Conservation (phyloP, 2,797 vertebrate species). For the Phoebastria nigripes region DNA sequence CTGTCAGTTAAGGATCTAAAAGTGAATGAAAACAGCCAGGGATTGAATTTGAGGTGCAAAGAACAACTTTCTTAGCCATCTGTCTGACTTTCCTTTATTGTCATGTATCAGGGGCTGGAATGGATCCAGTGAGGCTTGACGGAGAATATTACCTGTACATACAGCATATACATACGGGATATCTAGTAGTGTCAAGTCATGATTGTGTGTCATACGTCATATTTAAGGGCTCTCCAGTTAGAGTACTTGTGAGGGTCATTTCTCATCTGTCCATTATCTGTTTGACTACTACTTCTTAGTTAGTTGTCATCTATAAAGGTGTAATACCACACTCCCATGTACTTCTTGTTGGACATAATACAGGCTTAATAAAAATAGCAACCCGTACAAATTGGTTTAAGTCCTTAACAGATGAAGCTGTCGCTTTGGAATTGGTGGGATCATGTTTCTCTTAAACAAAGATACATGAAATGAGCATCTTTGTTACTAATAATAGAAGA, state of each 20-base stretch:
- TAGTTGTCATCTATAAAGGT: not conserved
- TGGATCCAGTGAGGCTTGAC: not conserved
- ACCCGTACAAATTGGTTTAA: not conserved
- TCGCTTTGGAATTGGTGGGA: constrained; percentile 10
- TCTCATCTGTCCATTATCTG: not conserved
- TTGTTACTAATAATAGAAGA: not conserved
- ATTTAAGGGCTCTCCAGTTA: not conserved
- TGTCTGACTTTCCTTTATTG: not conserved
- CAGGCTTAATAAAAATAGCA: constrained; percentile 34
- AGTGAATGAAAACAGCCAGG: not conserved
- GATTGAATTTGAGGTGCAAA: not conserved
- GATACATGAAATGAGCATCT: constrained; percentile 5
- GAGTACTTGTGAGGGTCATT: not conserved
- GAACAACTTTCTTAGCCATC: not conserved
- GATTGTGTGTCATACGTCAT: not conserved
- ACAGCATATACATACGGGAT: not conserved
- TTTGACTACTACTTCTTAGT: not conserved
- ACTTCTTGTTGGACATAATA: not conserved
- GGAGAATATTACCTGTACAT: not conserved
- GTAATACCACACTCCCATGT: not conserved
- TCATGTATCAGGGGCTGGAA: not conserved
- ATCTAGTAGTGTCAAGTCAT: not conserved
- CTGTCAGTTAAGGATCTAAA: not conserved
- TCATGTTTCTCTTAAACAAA: constrained; percentile 34
- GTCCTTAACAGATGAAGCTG: constrained; percentile 21